A percentile compares a stretch with the other conserved stretches of the same genome.
These are phyloP conservation scores for Agapornis roseicollis DNA, from an alignment of 2,113 vertebrate genomes.

Conservation along the genomic window DNA sequence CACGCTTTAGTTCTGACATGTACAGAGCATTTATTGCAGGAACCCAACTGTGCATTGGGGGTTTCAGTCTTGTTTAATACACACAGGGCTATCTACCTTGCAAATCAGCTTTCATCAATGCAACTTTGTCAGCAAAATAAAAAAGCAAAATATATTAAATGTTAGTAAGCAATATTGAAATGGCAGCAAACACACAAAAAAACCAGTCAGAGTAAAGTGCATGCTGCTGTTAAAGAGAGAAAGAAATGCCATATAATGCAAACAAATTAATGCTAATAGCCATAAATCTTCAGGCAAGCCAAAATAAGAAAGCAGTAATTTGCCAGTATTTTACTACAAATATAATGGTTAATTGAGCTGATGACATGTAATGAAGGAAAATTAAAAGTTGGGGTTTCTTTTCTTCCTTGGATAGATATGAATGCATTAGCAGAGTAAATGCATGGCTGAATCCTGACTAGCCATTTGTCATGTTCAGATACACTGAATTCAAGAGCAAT, in stretches of 20 bases:
- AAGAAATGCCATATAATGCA: conserved; percentile 76
- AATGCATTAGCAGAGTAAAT: conserved; percentile 54
- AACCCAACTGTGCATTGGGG: conserved; percentile 64
- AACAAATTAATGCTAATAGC: conserved; percentile 80
- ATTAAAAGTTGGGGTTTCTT: conserved; percentile 52
- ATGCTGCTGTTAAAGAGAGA: conserved; percentile 78
- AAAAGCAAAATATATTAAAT: conserved; percentile 94
- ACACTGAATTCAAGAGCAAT: conserved; percentile 23
- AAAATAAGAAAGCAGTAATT: conserved; percentile 79
- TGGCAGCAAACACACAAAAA: conserved; percentile 81
- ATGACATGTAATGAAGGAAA: conserved; percentile 79
- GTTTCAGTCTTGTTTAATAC: conserved; percentile 87
- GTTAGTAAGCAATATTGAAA: conserved; percentile 92
- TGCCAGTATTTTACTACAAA: conserved; percentile 72
- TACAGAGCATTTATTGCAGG: conserved; percentile 46
- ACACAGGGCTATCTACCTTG: conserved; percentile 96
- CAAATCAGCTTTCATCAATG: conserved; percentile 99
- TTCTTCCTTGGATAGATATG: conserved; percentile 35
- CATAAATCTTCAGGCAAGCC: conserved; percentile 77
- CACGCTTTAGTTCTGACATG: conserved; percentile 34
- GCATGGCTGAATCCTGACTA: conserved; percentile 43
- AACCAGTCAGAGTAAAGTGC: conserved; percentile 68
- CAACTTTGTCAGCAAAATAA: conserved; percentile 96
- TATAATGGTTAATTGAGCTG: conserved; percentile 77
- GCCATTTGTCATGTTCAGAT: conserved; percentile 59